Percentiles rank a stretch among this genome's conserved stretches.
These are phyloP conservation scores for Metellina segmentata DNA, from an alignment of 2,888 invertebrate species.

Conservation along the genomic window DNA sequence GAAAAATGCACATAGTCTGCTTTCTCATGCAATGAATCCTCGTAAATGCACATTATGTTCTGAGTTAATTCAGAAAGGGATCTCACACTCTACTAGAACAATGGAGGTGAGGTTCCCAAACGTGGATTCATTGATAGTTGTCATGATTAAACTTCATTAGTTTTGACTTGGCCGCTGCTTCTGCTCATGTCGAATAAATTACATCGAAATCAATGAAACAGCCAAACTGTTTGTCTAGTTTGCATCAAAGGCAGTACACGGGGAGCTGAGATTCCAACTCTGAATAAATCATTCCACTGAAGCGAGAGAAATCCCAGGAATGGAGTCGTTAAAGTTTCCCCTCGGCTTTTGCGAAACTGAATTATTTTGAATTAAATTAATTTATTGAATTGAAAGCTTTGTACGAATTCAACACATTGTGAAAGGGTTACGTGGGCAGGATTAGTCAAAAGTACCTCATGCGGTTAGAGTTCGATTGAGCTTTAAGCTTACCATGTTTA, in stretches of 20 bases:
- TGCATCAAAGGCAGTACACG: constrained; percentile 27
- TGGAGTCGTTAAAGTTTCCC: constrained; percentile 27
- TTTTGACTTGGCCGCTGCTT: constrained; percentile 23
- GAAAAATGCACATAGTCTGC: no score
- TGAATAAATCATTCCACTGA: constrained; percentile 52
- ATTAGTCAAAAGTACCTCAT: neutral
- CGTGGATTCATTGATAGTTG: constrained; percentile 45
- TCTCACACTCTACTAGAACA: no score
- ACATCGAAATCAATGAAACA: constrained; percentile 56
- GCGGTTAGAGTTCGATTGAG: neutral
- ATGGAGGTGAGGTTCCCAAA: neutral
- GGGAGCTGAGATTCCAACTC: constrained; percentile 7
- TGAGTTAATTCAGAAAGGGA: no score
- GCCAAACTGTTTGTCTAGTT: constrained; percentile 49
- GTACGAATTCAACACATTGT: neutral
- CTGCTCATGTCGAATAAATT: constrained; percentile 44
- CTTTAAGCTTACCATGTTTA: neutral
- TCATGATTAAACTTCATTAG: constrained; percentile 62
- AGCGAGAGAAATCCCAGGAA: constrained; percentile 53
- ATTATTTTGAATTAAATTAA: constrained; percentile 63
- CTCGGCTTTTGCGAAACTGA: constrained; percentile 18
- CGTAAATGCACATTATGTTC: no score
- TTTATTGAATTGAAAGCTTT: constrained; percentile 34
- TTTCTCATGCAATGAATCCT: no score
- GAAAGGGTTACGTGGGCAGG: neutral